phyloP scores from a whole-genome alignment of 2,888 invertebrate species.

The Charanyca ferruginea region DNA sequence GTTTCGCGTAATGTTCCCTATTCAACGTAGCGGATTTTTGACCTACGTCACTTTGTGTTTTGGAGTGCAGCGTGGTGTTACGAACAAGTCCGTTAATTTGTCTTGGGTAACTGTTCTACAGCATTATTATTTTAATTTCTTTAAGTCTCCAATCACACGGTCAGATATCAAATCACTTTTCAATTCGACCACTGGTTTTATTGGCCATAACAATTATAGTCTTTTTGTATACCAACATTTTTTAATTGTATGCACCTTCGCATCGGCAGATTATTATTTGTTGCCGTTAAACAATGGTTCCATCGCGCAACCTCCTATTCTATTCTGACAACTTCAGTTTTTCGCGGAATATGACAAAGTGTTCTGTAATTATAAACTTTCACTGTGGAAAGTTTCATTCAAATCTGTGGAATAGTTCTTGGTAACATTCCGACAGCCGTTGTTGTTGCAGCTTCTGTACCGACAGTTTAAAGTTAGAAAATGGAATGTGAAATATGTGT shows the following conservation, averaged over 20 bases:
- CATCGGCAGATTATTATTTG: too few species aligned
- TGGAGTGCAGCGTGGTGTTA: neutral
- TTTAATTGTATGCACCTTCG: too few species aligned
- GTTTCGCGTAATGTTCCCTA: too few species aligned
- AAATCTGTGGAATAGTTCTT: neutral
- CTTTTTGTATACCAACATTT: too few species aligned
- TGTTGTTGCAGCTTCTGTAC: neutral
- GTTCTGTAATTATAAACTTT: conserved; percentile 24
- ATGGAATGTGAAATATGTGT: neutral
- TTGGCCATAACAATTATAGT: too few species aligned
- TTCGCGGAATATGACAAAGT: conserved; percentile 7
- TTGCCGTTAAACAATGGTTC: neutral
- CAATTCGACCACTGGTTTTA: too few species aligned
- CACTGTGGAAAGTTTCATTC: conserved; percentile 28
- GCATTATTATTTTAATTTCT: too few species aligned
- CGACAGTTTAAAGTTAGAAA: neutral
- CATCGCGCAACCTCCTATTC: conserved; percentile 11
- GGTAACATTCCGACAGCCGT: too few species aligned
- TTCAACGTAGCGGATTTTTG: too few species aligned
- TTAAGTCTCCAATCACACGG: too few species aligned
- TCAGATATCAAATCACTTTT: too few species aligned
- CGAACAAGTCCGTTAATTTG: neutral
- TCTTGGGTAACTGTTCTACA: too few species aligned
- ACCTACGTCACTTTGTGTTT: neutral
- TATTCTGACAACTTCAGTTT: conserved; percentile 10